Percentiles rank a stretch among this genome's conserved stretches.
Evolutionary conservation across 2,888 invertebrate species (phyloP).

Genomic region (Pseudoips prasinana): DNA sequence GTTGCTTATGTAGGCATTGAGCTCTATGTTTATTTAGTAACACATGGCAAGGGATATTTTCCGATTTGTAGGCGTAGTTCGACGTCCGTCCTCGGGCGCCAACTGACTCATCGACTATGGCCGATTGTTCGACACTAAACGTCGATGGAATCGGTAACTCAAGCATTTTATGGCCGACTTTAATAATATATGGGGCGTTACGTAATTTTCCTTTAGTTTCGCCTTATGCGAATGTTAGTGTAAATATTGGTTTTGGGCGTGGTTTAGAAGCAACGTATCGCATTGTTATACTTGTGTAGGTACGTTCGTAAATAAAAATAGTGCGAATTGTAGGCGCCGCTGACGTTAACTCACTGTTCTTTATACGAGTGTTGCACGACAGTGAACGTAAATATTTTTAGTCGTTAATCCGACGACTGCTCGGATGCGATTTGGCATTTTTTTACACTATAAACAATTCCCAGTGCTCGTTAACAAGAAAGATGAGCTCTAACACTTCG

Average conservation of each 20-base stretch:
- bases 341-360: slow-evolving; percentile 34
- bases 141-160: slow-evolving; percentile 77
- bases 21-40: slow-evolving; percentile 48
- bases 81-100: slow-evolving; percentile 62
- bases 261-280: slow-evolving; percentile 23
- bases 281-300: slow-evolving; percentile 20
- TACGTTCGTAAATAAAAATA: slow-evolving; percentile 25
- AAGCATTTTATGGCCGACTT: slow-evolving; percentile 69
- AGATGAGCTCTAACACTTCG: slow-evolving; percentile 76
- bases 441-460: slow-evolving; percentile 79
- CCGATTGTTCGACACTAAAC: slow-evolving; percentile 74
- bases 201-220: slow-evolving; percentile 63
- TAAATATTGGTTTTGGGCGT: slow-evolving; percentile 49
- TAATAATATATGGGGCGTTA: slow-evolving; percentile 75
- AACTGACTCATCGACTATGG: slow-evolving; percentile 68
- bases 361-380: slow-evolving; percentile 41
- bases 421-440: slow-evolving; percentile 55
- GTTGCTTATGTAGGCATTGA: slow-evolving; percentile 35
- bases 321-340: slow-evolving; percentile 22
- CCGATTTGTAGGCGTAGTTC: slow-evolving; percentile 66
- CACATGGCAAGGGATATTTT: slow-evolving; percentile 57
- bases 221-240: slow-evolving; percentile 53
- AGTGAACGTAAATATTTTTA: slow-evolving; percentile 66
- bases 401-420: slow-evolving; percentile 60
- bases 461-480: slow-evolving; percentile 75